Conservation (phyloP, 2,113 vertebrate genomes). For the Anolis sagrei region DNA sequence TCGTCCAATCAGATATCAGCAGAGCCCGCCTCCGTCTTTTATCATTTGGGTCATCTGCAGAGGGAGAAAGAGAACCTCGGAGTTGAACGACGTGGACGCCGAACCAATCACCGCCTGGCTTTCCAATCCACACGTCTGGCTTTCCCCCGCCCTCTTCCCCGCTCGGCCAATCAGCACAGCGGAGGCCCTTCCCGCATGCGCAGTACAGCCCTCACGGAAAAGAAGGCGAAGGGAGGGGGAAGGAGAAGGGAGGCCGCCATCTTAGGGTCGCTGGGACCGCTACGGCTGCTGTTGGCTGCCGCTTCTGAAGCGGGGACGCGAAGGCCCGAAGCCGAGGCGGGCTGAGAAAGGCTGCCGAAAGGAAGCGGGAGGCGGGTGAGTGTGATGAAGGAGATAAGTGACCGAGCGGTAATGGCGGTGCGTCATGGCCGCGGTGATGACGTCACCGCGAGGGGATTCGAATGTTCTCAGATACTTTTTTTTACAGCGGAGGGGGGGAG, state of each 20-base stretch:
- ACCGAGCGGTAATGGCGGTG: no score
- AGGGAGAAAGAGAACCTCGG: background rate
- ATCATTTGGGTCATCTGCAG: background rate
- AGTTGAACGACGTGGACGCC: no score
- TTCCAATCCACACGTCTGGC: background rate
- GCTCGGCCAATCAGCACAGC: background rate
- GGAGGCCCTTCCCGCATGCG: background rate
- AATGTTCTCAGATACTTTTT: slow-evolving; percentile 1
- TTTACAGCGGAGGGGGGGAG: accelerated
- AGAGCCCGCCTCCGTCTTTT: background rate
- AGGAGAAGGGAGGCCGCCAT: slow-evolving; percentile 43
- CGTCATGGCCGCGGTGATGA: slow-evolving; percentile 42
- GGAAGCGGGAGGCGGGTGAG: slow-evolving; percentile 72
- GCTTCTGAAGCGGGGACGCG: slow-evolving; percentile 65
- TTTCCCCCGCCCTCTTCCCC: no score
- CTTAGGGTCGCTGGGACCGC: slow-evolving; percentile 71
- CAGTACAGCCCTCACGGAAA: no score
- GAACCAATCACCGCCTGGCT: background rate
- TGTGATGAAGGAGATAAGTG: background rate
- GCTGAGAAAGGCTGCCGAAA: slow-evolving; percentile 36
- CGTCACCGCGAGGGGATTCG: slow-evolving; percentile 17
- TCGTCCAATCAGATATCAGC: background rate
- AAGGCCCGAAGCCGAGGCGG: slow-evolving; percentile 54
- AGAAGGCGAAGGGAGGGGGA: slow-evolving; percentile 24
- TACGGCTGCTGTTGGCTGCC: slow-evolving; percentile 68